phyloP scores from a whole-genome alignment of 2,797 vertebrate species.

The Malurus leucopterus region DNA sequence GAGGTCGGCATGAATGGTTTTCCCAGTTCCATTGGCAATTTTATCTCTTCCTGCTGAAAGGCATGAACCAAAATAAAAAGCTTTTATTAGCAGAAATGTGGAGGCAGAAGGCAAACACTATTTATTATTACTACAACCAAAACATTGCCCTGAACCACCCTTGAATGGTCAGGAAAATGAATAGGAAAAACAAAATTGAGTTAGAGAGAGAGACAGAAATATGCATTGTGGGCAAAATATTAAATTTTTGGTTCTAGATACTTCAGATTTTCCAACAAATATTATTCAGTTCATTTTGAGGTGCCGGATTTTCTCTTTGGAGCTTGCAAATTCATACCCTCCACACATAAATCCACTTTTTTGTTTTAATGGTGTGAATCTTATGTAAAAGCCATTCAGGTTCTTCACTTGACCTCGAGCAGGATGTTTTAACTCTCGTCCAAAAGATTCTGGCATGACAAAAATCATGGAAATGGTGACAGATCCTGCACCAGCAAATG shows the following conservation, averaged over 20 bases:
- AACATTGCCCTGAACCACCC: not conserved
- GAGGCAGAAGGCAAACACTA: not conserved
- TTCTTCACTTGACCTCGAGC: not conserved
- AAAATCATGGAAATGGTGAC: not conserved
- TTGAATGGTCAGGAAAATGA: not conserved
- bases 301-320: not conserved
- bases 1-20: not conserved
- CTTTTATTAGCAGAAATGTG: not conserved
- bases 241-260: not conserved
- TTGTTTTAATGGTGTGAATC: not conserved
- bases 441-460: not conserved
- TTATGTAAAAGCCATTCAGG: not conserved
- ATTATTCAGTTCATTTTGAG: not conserved
- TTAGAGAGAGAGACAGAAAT: not conserved
- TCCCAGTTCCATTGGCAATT: not conserved
- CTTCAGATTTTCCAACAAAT: not conserved
- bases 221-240: not conserved
- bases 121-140: not conserved
- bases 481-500: accelerated
- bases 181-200: accelerated
- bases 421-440: not conserved
- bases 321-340: not conserved
- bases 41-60: not conserved
- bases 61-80: not conserved
- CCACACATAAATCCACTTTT: not conserved